These are phyloP conservation scores for Melanerpes formicivorus DNA, from an alignment of 2,113 vertebrate species.

Conservation along the genomic window DNA sequence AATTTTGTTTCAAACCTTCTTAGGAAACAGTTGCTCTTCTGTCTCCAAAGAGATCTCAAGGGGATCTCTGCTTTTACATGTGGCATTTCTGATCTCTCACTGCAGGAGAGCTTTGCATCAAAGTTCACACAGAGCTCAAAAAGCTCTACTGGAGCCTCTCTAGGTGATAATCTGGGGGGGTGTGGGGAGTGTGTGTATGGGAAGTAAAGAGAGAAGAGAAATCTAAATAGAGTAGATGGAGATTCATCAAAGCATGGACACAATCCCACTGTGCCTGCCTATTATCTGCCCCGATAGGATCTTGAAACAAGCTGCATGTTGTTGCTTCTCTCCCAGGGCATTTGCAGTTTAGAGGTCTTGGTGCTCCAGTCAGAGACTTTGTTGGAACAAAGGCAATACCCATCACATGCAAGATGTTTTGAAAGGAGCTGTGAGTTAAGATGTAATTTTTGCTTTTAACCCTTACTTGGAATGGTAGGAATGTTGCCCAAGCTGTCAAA, in stretches of 20 bases:
- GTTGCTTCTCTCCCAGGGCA: neutral
- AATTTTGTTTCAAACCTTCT: constrained; percentile 39
- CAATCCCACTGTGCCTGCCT: neutral
- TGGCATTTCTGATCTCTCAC: constrained; percentile 29
- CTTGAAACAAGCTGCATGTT: neutral
- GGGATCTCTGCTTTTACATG: constrained; percentile 33
- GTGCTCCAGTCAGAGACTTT: neutral
- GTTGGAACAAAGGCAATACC: neutral
- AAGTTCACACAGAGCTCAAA: constrained; percentile 14
- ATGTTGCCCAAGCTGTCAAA: neutral
- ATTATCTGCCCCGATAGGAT: neutral
- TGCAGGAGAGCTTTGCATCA: constrained; percentile 33
- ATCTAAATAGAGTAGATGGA: neutral
- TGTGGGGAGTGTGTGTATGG: neutral
- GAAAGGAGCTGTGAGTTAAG: neutral
- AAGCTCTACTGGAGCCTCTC: constrained; percentile 11
- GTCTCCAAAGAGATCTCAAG: constrained; percentile 43
- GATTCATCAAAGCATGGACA: constrained; percentile 15
- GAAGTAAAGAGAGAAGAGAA: neutral
- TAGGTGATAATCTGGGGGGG: neutral
- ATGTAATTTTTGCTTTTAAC: neutral
- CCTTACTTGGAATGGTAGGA: neutral
- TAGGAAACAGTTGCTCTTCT: constrained; percentile 25
- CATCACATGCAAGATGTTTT: neutral
- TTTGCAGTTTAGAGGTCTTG: neutral